phyloP scores from a whole-genome alignment of 92 coral and sea anemone species.

The Actinernus sp. region DNA sequence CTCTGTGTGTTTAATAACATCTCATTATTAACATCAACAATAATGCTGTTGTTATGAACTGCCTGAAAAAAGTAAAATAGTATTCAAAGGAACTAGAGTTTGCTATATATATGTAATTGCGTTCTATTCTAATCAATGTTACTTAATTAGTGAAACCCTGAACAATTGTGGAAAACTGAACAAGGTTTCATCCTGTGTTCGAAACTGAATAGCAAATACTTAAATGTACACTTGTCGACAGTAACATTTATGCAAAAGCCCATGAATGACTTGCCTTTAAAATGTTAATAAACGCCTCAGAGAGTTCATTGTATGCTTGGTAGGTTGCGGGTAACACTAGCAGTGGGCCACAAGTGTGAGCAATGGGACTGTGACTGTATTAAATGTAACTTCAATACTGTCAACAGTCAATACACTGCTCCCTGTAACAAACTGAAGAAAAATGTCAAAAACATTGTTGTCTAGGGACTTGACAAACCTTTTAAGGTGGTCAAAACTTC shows the following conservation, averaged over 20 bases:
- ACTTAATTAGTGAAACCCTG: no score
- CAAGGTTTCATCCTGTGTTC: no score
- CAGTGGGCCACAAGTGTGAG: slow-evolving; percentile 49
- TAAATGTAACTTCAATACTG: slow-evolving; percentile 31
- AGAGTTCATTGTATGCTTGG: slow-evolving; percentile 47
- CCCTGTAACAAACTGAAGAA: slow-evolving; percentile 53
- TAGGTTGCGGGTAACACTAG: slow-evolving; percentile 54
- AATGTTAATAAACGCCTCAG: slow-evolving; percentile 43
- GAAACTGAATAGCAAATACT: no score
- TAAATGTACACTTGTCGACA: no score
- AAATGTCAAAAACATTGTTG: slow-evolving; percentile 17
- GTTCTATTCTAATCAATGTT: no score
- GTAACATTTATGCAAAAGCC: slow-evolving; percentile 56
- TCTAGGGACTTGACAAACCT: slow-evolving; percentile 46
- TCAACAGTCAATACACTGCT: slow-evolving; percentile 30
- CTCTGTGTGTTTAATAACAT: no score
- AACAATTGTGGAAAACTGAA: no score
- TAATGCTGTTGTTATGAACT: no score
- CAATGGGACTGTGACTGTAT: slow-evolving; percentile 53
- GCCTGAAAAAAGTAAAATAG: no score
- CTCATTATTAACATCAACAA: no score
- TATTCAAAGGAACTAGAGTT: no score
- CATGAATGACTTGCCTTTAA: slow-evolving; percentile 32
- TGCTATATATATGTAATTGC: no score
- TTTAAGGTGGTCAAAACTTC: slow-evolving; percentile 46